A percentile compares a stretch with the other conserved stretches of the same genome.
These are phyloP conservation scores for Strix uralensis DNA, from an alignment of 2,113 vertebrate species.

Conservation along the genomic window DNA sequence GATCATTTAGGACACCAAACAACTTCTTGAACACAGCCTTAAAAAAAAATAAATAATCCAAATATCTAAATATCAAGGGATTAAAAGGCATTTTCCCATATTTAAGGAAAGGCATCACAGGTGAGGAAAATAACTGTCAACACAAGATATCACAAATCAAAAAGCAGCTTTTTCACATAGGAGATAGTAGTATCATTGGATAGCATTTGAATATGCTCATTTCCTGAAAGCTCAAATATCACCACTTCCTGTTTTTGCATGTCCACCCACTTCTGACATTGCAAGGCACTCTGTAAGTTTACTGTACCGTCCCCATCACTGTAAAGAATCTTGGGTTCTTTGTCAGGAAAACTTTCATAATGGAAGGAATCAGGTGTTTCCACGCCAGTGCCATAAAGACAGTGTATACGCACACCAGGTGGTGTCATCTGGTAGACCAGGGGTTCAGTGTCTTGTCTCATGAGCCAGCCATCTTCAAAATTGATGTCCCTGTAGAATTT, in stretches of 20 bases:
- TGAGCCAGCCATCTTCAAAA: conserved; percentile 90
- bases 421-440: conserved; percentile 77
- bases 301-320: conserved; percentile 93
- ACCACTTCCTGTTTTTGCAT: conserved; percentile 80
- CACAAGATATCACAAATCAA: conserved; percentile 67
- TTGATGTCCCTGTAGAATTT: conserved; percentile 86
- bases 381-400: conserved; percentile 87
- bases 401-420: conserved; percentile 87
- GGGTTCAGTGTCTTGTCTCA: conserved; percentile 87
- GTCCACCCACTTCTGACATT: conserved; percentile 83
- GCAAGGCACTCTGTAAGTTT: conserved; percentile 86
- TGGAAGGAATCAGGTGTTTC: conserved; percentile 81
- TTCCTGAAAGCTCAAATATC: conserved; percentile 81
- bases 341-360: conserved; percentile 88
- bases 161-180: conserved; percentile 88
- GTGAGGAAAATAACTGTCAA: conserved; percentile 3
- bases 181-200: conserved; percentile 83
- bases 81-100: conserved; percentile 40
- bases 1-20: neutral
- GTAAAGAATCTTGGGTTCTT: conserved; percentile 81
- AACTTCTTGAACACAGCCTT: conserved; percentile 14
- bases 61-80: conserved; percentile 37
- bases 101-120: conserved; percentile 52
- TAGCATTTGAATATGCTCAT: conserved; percentile 92
- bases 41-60: conserved; percentile 54